A percentile compares a stretch with the other conserved stretches of the same genome.
Evolutionary conservation across 2,888 invertebrate species (phyloP).

Genomic region (Cremastinae sp.): DNA sequence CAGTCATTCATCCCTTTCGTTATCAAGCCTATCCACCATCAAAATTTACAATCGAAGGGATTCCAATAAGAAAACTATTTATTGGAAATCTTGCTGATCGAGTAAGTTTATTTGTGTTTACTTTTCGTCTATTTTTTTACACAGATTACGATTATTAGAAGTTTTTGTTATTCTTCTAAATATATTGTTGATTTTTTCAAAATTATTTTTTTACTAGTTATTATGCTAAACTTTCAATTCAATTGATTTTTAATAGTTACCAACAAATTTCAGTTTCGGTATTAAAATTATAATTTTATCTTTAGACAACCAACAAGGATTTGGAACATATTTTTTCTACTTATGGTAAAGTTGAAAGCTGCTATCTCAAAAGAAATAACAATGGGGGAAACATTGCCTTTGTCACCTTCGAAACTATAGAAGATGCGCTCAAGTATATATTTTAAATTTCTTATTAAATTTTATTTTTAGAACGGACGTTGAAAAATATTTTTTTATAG

Average conservation of each 20-base stretch:
- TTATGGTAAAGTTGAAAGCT: slow-evolving; percentile 83
- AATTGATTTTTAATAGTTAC: no score
- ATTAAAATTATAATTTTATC: slow-evolving; percentile 56
- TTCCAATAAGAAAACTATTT: slow-evolving; percentile 83
- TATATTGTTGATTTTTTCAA: background rate
- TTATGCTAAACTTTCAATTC: no score
- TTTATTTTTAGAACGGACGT: background rate
- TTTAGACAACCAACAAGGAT: slow-evolving; percentile 82
- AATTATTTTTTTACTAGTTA: background rate
- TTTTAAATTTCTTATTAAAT: background rate
- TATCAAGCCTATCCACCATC: slow-evolving; percentile 5
- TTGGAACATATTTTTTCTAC: slow-evolving; percentile 82
- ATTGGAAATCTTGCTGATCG: slow-evolving; percentile 83
- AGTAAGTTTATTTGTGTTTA: slow-evolving; percentile 75
- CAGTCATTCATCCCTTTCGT: no score
- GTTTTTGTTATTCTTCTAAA: slow-evolving; percentile 22
- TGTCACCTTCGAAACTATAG: slow-evolving; percentile 82
- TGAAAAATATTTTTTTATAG: slow-evolving; percentile 58
- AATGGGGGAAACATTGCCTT: slow-evolving; percentile 82
- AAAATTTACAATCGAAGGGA: slow-evolving; percentile 82
- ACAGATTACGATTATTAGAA: background rate
- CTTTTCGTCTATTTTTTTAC: background rate
- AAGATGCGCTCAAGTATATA: slow-evolving; percentile 82
- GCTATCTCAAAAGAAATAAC: slow-evolving; percentile 82
- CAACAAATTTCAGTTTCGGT: no score